Percentiles rank a stretch among this genome's conserved stretches.
Conservation (phyloP, 35 echinoderm and acorn worm species). For the Heliocidaris erythrogramma region DNA sequence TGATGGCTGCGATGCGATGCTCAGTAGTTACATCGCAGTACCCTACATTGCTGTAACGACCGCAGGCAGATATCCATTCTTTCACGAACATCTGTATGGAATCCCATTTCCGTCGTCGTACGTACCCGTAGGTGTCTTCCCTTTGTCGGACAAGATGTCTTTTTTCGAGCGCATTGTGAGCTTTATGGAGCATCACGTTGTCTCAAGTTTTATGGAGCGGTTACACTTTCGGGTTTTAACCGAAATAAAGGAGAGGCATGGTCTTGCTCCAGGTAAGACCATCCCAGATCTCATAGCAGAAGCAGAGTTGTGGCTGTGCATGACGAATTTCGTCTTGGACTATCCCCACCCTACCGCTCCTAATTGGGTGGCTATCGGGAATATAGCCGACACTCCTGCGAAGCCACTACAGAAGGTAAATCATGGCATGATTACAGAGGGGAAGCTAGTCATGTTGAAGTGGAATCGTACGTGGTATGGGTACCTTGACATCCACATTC, state of each 20-base stretch:
- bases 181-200: not conserved
- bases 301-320: not conserved
- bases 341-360: not conserved
- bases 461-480: too few relatives aligned
- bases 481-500: too few relatives aligned
- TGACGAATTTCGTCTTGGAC: not conserved
- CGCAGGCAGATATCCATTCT: not conserved
- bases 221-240: too few relatives aligned
- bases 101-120: slow-evolving; percentile 14
- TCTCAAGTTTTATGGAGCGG: not conserved
- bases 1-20: not conserved
- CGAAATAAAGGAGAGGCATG: not conserved
- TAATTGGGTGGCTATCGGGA: not conserved
- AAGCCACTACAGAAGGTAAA: not conserved
- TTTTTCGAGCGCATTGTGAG: not conserved
- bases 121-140: not conserved
- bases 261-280: not conserved
- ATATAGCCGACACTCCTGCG: not conserved
- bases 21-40: not conserved
- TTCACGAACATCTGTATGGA: not conserved
- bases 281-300: not conserved
- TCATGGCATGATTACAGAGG: too few relatives aligned
- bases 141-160: not conserved
- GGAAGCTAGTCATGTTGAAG: too few relatives aligned
- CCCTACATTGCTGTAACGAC: not conserved